Base-by-base conservation (phyloP, 2,888 invertebrate species). In the Limenitis camilla region DNA sequence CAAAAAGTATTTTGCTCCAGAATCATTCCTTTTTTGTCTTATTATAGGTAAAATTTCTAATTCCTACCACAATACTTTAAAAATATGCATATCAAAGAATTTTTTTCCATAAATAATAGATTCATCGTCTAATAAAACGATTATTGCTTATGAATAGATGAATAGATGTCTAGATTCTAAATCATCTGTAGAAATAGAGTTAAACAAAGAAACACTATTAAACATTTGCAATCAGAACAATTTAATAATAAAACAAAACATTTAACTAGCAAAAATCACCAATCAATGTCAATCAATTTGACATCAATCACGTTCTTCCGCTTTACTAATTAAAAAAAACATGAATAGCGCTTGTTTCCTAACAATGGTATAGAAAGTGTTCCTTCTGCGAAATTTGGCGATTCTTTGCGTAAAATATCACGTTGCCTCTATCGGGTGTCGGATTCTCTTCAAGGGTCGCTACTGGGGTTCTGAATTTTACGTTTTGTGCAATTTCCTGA, bases 381-480 rank as follows among this genome's bases (percentile, higher is more conserved):
- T 81, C 79, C 81, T 85, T 83, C 83, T 82, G 75, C 73, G 81
- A 82, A 80, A 49, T 59, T 43, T 61, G 62, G 55, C 61, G 63
- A 68, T 71, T 72, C 70, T 67, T 71, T 65, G 69, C 62, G 69
- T 63, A 76, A 78, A 78, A 71, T 80, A 80, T 84, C 78, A 64
- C 51, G 65, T 82, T 77, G 72, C 76, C 56, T 50, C 54, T 59
- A 61, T 64, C 71, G 68, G 74, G 78, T 78, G 74, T 80, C 80
- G 66, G 66, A 63, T 74, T 74, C 68, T 64, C 58, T 48, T 53
- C 58, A 53, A 57, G 55, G 11, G 8, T n/a, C 6, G 10, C 11
- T 40, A 39, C 7, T 9, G 33, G 9, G 9, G 33, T 33, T 19
- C 19, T 19, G 19, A 19, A 19, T 19, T 19, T 19, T 19, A 19